Evolutionary conservation across 2,888 invertebrate genomes (phyloP).

Genomic region (Lucinisca nassula): DNA sequence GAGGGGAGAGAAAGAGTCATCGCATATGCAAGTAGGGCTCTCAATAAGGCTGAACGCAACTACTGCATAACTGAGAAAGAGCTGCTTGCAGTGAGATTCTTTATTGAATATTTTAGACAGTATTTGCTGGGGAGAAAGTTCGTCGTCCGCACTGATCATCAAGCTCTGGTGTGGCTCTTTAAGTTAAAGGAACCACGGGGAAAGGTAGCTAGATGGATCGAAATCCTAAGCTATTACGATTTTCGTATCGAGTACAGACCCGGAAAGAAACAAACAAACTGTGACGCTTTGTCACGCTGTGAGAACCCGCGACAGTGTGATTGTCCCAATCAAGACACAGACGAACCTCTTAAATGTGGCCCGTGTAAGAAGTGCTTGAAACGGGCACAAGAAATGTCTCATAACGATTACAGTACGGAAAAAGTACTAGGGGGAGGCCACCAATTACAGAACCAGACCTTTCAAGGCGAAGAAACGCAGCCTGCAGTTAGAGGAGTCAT

Average conservation of each 20-base stretch:
- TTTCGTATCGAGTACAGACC: too few species aligned
- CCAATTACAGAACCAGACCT: too few species aligned
- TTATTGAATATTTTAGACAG: conserved; percentile 18
- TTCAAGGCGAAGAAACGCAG: too few species aligned
- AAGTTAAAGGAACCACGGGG: conserved; percentile 9
- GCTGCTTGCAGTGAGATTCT: too few species aligned
- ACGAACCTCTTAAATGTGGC: not conserved
- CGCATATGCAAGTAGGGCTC: not conserved
- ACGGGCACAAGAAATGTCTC: not conserved
- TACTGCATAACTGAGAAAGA: conserved; percentile 2
- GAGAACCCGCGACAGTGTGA: not conserved
- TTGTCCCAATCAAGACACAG: not conserved
- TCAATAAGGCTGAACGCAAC: conserved; percentile 11
- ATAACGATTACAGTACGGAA: too few species aligned
- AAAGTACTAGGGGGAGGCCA: too few species aligned
- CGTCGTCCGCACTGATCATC: conserved; percentile 2
- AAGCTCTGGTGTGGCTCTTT: conserved; percentile 11
- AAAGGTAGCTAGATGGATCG: not conserved
- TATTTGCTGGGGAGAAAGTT: conserved; percentile 3
- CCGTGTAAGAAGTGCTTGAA: conserved; percentile 1
- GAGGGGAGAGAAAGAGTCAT: too few species aligned
- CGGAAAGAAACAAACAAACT: not conserved
- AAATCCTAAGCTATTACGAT: not conserved
- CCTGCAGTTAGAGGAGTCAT: too few species aligned
- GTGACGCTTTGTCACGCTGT: conserved; percentile 18